These are phyloP conservation scores for Mugil cephalus DNA, from an alignment of 2,113 vertebrate genomes.

Conservation along the genomic window DNA sequence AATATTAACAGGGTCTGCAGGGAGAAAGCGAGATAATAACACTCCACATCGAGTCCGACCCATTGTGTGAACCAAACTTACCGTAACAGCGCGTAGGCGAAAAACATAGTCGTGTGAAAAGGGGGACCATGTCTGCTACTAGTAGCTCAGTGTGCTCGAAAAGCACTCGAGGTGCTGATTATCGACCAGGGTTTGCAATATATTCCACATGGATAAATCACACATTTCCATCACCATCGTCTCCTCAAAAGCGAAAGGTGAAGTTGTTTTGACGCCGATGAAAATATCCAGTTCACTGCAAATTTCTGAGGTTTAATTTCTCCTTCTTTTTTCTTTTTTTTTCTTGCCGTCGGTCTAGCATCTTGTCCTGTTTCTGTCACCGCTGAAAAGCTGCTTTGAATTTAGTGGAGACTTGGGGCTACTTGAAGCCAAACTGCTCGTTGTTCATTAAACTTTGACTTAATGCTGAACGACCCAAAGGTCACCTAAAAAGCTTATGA, in stretches of 20 bases:
- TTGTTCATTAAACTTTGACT: slow-evolving; percentile 99
- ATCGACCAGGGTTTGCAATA: slow-evolving; percentile 40
- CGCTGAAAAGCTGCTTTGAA: slow-evolving; percentile 83
- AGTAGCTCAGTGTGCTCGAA: slow-evolving; percentile 72
- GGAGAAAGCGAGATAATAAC: slow-evolving; percentile 70
- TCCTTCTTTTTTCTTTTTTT: not conserved
- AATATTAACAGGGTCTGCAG: slow-evolving; percentile 13
- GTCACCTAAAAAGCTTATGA: slow-evolving; percentile 98
- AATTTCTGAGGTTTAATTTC: slow-evolving; percentile 24
- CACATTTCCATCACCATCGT: slow-evolving; percentile 34
- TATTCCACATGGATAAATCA: slow-evolving; percentile 41
- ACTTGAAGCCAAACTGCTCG: slow-evolving; percentile 90
- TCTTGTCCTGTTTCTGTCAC: slow-evolving; percentile 45
- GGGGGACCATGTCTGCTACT: slow-evolving; percentile 81
- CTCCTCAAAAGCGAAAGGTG: slow-evolving; percentile 73
- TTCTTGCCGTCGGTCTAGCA: slow-evolving; percentile 33
- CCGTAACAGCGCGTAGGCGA: slow-evolving; percentile 88
- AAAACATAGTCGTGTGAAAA: slow-evolving; percentile 84
- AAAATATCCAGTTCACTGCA: not conserved
- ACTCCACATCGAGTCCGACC: slow-evolving; percentile 69
- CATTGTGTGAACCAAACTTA: slow-evolving; percentile 86
- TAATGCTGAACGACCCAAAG: slow-evolving; percentile 93
- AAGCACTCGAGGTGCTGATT: slow-evolving; percentile 67
- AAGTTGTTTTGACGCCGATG: not conserved
- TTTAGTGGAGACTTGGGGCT: slow-evolving; percentile 81